Base-by-base conservation (phyloP, 2,113 vertebrate genomes). In the Colaptes auratus region DNA sequence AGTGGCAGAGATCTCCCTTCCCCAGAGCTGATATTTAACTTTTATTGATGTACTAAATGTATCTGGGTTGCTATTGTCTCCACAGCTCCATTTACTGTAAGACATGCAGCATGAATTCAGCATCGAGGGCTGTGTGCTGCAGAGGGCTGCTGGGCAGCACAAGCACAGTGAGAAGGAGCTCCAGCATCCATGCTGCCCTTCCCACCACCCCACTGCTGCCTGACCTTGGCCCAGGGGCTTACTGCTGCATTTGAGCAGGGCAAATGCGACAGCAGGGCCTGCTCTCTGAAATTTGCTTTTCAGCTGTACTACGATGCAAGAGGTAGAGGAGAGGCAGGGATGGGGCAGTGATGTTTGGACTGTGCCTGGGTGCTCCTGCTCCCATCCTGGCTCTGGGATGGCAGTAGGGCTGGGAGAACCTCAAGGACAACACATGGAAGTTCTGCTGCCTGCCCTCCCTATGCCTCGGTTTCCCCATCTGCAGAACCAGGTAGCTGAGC, bases 1-100 rank as follows among this genome's bases (percentile, higher is more conserved):
- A 87, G 33, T 58, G 73, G 36, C 92, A 84, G 88, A 75, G 70
- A 77, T 59, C 63, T 71, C 52, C 92, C 70, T 86, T 63, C 82
- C 82, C 30, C 58, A 53, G 31, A 20, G 17, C 88, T 7, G 56
- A 48, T 71, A 78, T 81, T 96, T 85, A 50, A 36, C 74, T 59
- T 74, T 87, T 85, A 84, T 89, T 92, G 70, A 79, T 60, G 78
- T 44, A 46, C 82, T 70, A n/a, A 67, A 44, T 42, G 66, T 85
- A 50, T 60, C 61, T 28, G 78, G 81, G 74, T 65, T 69, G 74
- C 84, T 65, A 17, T 64, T 91, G 78, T 79, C 79, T 78, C 90
- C 4, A 1, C 82, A 82, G 71, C 83, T 63, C 76, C 39, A 6
- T 36, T 80, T 50, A 35, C 55, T n/a, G 73, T 17, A 39, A 46